phyloP scores from a whole-genome alignment of 2,113 vertebrate species.

The Melanerpes aurifrons region DNA sequence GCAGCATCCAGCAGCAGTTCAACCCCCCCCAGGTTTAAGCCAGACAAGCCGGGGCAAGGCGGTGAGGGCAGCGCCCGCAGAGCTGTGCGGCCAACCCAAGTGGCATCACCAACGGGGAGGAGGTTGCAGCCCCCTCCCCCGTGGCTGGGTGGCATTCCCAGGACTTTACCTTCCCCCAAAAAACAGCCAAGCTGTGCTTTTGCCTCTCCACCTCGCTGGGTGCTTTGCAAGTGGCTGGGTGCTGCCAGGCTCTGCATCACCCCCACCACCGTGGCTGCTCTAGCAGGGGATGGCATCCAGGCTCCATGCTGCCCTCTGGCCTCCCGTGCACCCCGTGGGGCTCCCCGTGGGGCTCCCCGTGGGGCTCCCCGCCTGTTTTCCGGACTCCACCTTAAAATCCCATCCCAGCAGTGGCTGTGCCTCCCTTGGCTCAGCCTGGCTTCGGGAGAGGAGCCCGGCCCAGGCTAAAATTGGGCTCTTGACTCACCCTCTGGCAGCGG shows the following conservation, averaged over 20 bases:
- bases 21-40: slow-evolving; percentile 63
- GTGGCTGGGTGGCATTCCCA: fast-evolving
- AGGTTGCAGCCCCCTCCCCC: neutral
- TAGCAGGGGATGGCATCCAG: fast-evolving
- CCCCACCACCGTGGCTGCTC: fast-evolving
- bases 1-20: slow-evolving; percentile 72
- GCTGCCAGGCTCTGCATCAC: neutral
- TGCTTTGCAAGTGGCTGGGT: fast-evolving
- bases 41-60: slow-evolving; percentile 60
- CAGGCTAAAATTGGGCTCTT: slow-evolving; percentile 20
- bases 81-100: fast-evolving
- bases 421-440: slow-evolving; percentile 18
- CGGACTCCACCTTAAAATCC: slow-evolving; percentile 36
- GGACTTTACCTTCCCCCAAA: neutral
- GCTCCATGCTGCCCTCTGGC: fast-evolving
- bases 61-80: neutral
- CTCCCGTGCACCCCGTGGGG: fast-evolving
- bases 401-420: neutral
- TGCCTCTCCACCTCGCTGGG: fast-evolving
- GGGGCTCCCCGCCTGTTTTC: neutral
- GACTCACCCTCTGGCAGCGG: neutral
- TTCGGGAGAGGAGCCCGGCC: slow-evolving; percentile 15
- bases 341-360: too few relatives aligned
- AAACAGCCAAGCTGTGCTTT: fast-evolving
- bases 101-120: fast-evolving